These are phyloP conservation scores for Ramphastos sulfuratus DNA, from an alignment of 2,113 vertebrate genomes.

Conservation along the genomic window DNA sequence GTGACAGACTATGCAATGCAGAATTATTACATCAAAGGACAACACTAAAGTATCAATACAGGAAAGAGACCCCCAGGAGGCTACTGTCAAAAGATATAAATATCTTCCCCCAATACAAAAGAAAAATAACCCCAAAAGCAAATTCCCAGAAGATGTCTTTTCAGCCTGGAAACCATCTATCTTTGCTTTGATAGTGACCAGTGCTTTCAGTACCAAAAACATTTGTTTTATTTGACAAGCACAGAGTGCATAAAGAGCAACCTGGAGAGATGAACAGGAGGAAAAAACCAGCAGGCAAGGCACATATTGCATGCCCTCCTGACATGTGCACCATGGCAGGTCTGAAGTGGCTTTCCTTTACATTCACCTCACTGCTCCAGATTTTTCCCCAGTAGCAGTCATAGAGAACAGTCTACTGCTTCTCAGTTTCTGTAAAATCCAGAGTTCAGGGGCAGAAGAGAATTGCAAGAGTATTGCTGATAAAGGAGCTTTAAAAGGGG, in stretches of 20 bases:
- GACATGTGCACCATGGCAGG: rapidly evolving
- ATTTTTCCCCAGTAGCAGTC: background rate
- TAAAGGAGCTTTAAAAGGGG: background rate
- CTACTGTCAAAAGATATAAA: slow-evolving; percentile 41
- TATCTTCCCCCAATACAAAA: background rate
- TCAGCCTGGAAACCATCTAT: background rate
- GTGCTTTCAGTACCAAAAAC: background rate
- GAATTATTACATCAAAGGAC: slow-evolving; percentile 48
- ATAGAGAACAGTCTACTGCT: background rate
- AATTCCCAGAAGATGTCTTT: background rate
- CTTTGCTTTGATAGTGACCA: background rate
- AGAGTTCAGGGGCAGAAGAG: background rate
- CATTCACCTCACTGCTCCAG: background rate
- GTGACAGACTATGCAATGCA: slow-evolving; percentile 28
- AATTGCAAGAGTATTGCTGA: background rate
- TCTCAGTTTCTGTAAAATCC: background rate
- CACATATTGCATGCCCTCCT: rapidly evolving
- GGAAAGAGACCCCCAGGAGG: slow-evolving; percentile 12
- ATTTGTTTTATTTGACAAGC: background rate
- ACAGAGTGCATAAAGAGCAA: background rate
- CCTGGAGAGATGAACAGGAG: background rate
- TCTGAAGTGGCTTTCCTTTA: too few relatives aligned
- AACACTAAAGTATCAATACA: slow-evolving; percentile 32
- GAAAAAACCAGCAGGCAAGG: background rate
- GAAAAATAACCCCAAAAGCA: background rate